phyloP scores from a whole-genome alignment of 1,140 invertebrate species.

The Drosophila burlai region DNA sequence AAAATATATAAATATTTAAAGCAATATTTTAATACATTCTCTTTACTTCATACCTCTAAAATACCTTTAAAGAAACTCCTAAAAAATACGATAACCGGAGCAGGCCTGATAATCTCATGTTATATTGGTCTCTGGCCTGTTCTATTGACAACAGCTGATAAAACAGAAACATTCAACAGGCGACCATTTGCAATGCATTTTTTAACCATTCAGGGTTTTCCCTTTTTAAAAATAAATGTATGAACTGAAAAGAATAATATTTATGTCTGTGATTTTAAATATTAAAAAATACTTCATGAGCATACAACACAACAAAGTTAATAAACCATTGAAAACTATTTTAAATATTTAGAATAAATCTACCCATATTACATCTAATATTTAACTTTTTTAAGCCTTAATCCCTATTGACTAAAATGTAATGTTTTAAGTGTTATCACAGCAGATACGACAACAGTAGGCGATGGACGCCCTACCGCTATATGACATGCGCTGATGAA shows the following conservation, averaged over 20 bases:
- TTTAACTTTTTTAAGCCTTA: not conserved
- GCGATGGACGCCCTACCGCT: not conserved
- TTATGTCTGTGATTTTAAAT: not conserved
- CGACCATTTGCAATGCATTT: not conserved
- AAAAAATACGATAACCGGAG: no score
- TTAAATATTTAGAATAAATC: not conserved
- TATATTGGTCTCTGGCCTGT: not conserved
- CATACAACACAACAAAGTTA: no score
- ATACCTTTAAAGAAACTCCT: not conserved
- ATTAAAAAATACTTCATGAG: not conserved
- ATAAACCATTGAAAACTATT: not conserved
- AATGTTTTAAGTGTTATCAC: not conserved
- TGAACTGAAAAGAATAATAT: not conserved
- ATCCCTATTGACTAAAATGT: no score
- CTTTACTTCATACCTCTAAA: not conserved
- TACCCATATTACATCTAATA: no score
- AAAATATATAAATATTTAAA: not conserved
- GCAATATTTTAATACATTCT: not conserved
- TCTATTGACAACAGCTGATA: not conserved
- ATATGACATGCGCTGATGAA: slow-evolving; percentile 9
- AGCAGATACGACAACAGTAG: slow-evolving; percentile 2
- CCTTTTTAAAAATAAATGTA: not conserved
- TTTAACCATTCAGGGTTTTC: not conserved
- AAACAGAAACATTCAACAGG: slow-evolving; percentile 4
- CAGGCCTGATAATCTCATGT: not conserved